phyloP scores from a whole-genome alignment of 2,888 invertebrate species.

The Seira ritae region DNA sequence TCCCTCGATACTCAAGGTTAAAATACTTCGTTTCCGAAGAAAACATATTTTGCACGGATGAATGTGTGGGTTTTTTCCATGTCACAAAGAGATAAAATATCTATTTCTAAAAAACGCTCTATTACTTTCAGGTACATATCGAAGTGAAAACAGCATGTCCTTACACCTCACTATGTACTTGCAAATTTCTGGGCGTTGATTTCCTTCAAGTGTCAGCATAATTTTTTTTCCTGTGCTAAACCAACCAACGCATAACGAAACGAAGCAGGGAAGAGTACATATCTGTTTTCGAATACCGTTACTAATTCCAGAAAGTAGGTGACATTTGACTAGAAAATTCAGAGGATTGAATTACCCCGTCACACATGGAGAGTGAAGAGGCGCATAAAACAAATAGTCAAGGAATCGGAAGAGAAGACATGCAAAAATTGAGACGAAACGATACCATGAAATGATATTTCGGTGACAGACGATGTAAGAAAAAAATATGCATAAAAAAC shows the following conservation, averaged over 20 bases:
- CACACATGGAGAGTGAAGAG: conserved; percentile 29
- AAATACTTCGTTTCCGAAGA: background rate
- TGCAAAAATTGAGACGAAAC: conserved; percentile 40
- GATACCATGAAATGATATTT: conserved; percentile 57
- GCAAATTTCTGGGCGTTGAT: background rate
- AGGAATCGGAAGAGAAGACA: conserved; percentile 56
- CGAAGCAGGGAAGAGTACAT: background rate
- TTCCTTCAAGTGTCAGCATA: conserved; percentile 42
- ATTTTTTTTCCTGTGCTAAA: background rate
- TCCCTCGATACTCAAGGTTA: background rate
- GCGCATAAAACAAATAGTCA: conserved; percentile 30
- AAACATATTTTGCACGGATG: background rate
- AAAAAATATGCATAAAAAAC: conserved; percentile 36
- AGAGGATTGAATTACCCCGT: conserved; percentile 51
- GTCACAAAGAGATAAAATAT: conserved; percentile 6
- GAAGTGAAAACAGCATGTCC: too few relatives aligned
- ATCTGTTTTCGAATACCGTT: background rate
- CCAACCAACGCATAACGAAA: background rate
- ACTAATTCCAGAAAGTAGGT: conserved; percentile 16
- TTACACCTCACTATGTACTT: background rate
- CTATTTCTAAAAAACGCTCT: background rate
- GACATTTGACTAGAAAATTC: conserved; percentile 59
- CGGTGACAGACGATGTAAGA: conserved; percentile 45
- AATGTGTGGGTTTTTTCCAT: background rate
- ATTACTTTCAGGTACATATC: background rate